Evolutionary conservation across 2,888 invertebrate genomes (phyloP).

Genomic region (Stomorhina lunata): DNA sequence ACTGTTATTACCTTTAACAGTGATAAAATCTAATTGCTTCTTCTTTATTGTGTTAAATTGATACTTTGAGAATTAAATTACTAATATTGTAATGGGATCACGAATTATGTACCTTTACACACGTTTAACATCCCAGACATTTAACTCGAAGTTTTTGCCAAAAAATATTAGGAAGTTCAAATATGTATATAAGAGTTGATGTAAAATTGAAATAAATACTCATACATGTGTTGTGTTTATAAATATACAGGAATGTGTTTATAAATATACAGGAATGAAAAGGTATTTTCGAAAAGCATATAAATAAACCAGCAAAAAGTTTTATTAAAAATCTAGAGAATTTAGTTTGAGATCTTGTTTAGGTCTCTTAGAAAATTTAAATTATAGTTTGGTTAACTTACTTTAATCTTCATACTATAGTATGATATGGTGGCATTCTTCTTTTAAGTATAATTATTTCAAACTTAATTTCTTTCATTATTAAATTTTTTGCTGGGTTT

Average conservation of each 20-base stretch:
- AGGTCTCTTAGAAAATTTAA: too few species aligned
- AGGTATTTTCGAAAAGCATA: neutral
- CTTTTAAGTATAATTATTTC: too few species aligned
- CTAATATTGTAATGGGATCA: constrained; percentile 52
- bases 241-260: neutral
- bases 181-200: neutral
- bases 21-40: constrained; percentile 64
- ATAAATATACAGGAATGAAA: neutral
- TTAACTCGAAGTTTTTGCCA: neutral
- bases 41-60: constrained; percentile 60
- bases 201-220: constrained; percentile 3
- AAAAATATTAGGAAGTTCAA: neutral
- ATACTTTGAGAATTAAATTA: constrained; percentile 55
- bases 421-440: too few species aligned
- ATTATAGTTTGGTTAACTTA: too few species aligned
- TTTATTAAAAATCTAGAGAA: too few species aligned
- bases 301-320: neutral
- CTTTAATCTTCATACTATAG: too few species aligned
- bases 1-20: constrained; percentile 39
- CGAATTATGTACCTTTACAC: constrained; percentile 30
- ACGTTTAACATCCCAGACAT: neutral
- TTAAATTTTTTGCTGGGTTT: too few species aligned
- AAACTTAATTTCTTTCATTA: too few species aligned
- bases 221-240: neutral
- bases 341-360: too few species aligned